A percentile compares a stretch with the other conserved stretches of the same genome.
Evolutionary conservation across 2,888 invertebrate species (phyloP).

Genomic region (Elmis aenea): DNA sequence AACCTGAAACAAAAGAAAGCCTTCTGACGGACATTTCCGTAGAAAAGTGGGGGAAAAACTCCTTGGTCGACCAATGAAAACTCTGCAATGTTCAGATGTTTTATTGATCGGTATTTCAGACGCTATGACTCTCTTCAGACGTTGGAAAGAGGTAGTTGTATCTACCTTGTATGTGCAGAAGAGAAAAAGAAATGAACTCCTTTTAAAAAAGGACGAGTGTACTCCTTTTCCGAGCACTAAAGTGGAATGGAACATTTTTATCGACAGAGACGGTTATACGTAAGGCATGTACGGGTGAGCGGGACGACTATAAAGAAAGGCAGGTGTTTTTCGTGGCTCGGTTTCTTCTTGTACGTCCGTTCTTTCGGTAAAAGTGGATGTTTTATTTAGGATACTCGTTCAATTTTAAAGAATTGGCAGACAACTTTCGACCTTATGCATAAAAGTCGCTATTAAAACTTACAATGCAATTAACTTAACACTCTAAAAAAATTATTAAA

Average conservation of each 20-base stretch:
- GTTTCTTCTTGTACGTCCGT: constrained; percentile 15
- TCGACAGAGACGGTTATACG: constrained; percentile 9
- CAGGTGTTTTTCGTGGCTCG: constrained; percentile 14
- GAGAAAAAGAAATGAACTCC: constrained; percentile 23
- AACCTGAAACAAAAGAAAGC: constrained; percentile 45
- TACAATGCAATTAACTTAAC: too few species aligned
- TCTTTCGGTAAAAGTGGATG: too few species aligned
- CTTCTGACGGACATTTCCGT: constrained; percentile 45
- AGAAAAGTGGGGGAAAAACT: constrained; percentile 46
- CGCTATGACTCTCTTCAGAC: constrained; percentile 39
- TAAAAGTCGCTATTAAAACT: too few species aligned
- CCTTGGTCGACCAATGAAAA: constrained; percentile 46
- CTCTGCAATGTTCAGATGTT: constrained; percentile 44
- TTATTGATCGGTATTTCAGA: constrained; percentile 47
- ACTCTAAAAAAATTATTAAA: too few species aligned
- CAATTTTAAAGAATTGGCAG: too few species aligned
- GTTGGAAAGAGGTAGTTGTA: constrained; percentile 19
- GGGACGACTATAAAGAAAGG: constrained; percentile 9
- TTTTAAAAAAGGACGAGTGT: constrained; percentile 23
- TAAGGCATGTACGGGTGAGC: constrained; percentile 11
- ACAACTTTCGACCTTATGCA: too few species aligned
- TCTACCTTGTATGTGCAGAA: constrained; percentile 17
- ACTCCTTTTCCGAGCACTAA: constrained; percentile 27
- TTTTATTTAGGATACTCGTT: too few species aligned
- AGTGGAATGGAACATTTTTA: constrained; percentile 19